Percentiles rank a stretch among this genome's conserved stretches.
Conservation (phyloP, 2,888 invertebrate species). For the Unio pictorum region DNA sequence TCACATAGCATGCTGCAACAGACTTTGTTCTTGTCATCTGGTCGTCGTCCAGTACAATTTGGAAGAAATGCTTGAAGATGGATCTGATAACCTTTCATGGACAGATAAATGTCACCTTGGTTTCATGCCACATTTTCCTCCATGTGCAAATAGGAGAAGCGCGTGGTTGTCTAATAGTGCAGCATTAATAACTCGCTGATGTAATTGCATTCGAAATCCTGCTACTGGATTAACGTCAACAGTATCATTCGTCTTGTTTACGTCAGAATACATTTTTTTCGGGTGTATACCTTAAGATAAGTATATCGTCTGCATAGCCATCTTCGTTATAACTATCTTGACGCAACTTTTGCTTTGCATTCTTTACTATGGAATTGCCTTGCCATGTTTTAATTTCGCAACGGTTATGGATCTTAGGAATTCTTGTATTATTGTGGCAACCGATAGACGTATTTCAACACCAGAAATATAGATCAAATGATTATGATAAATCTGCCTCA, state of each 20-base stretch:
- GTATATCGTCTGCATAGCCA: not conserved
- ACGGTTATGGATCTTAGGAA: not conserved
- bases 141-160: too few species aligned
- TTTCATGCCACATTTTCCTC: too few species aligned
- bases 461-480: too few species aligned
- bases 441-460: too few species aligned
- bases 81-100: not conserved
- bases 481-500: too few species aligned
- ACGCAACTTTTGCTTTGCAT: not conserved
- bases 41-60: constrained; percentile 10
- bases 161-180: too few species aligned
- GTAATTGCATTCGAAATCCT: too few species aligned
- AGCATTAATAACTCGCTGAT: too few species aligned
- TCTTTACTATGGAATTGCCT: constrained; percentile 13
- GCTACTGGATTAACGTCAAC: too few species aligned
- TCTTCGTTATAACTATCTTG: not conserved
- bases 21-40: constrained; percentile 14
- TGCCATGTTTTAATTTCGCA: not conserved
- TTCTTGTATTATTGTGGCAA: too few species aligned
- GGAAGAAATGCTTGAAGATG: constrained; percentile 7
- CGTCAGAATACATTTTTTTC: too few species aligned
- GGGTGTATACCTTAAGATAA: not conserved
- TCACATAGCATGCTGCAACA: constrained; percentile 6
- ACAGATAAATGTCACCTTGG: too few species aligned
- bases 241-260: not conserved